Base-by-base conservation (phyloP, 2,113 vertebrate genomes). In the Gambusia affinis region DNA sequence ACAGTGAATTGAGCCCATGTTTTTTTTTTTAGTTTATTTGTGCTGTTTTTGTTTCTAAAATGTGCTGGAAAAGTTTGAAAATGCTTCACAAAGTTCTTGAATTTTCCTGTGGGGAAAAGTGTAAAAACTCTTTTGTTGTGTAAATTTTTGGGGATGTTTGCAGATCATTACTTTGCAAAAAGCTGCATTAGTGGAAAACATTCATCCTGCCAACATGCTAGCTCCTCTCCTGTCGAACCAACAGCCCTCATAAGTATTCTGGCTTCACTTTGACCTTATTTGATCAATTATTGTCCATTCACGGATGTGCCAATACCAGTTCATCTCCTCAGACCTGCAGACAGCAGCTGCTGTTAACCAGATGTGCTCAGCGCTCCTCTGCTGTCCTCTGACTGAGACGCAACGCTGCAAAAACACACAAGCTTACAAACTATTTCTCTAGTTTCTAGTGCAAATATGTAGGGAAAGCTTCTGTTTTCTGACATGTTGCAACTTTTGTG, bases 321-420 rank as follows among this genome's bases (percentile, higher is more conserved):
- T 1, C 68, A 84, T 8, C 79, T 82, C 62, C 63, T 0, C 74
- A 75, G 73, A 69, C 71, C 73, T 89, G 84, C 89, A 92, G 85
- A 94, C 85, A 90, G 91, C 39, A 19, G 87, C 31, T 78, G 92
- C 95, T 94, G 92, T 95, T 90, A 96, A 96, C 97, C 94, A 95
- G 85, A 93, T 93, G 94, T 88, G 87, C 87, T 84, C 71, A 91
- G 88, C 90, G 80, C 79, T 78, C 70, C 70, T 67, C 17, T 12
- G 27, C 71, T 28, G 68, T 78, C 81, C 73, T 60, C 68, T 0
- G 11, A 67, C 90, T 57, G 94, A 95, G 90, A 82, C 74, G 73
- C 31, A 76, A 93, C 2, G 10, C 35, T 37, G 35, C 35, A 11
- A 37, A 37, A 37, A 37, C 35, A 37, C 35, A 3, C 35, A 37